phyloP scores from a whole-genome alignment of 2,888 invertebrate genomes.

The Drosophila pullipes region DNA sequence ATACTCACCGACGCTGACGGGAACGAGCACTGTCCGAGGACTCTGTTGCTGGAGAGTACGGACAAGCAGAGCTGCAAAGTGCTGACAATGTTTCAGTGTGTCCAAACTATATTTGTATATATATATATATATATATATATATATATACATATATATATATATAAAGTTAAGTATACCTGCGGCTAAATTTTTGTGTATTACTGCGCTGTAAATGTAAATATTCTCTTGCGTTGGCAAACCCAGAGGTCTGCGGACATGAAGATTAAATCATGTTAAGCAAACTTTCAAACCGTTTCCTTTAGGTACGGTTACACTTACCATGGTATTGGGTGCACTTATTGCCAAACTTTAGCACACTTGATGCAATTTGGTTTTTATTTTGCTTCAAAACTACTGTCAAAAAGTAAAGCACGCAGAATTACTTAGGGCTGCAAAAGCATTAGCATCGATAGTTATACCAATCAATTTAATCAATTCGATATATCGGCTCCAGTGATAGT shows the following conservation, averaged over 20 bases:
- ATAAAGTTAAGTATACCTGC: slow-evolving; percentile 29
- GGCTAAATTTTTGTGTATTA: slow-evolving; percentile 12
- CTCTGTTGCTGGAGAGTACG: slow-evolving; percentile 1
- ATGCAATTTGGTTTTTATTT: background rate
- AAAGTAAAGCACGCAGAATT: slow-evolving; percentile 18
- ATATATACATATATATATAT: background rate
- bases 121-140: background rate
- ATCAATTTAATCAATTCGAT: too few species aligned
- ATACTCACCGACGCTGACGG: slow-evolving; percentile 45
- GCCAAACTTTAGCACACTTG: background rate
- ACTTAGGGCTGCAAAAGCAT: slow-evolving; percentile 11
- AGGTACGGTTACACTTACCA: slow-evolving; percentile 32
- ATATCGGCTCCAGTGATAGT: background rate
- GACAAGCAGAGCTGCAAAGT: slow-evolving; percentile 11
- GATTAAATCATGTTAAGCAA: background rate
- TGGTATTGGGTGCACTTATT: slow-evolving; percentile 3
- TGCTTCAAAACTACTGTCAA: slow-evolving; percentile 9
- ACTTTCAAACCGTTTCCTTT: background rate
- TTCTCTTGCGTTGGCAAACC: slow-evolving; percentile 20
- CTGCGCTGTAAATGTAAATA: slow-evolving; percentile 33
- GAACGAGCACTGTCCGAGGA: slow-evolving; percentile 35
- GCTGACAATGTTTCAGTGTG: background rate
- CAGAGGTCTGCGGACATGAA: slow-evolving; percentile 23
- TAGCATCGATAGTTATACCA: background rate
- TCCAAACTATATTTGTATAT: background rate